Conservation (phyloP, 2,888 invertebrate species). For the Trilocha varians region DNA sequence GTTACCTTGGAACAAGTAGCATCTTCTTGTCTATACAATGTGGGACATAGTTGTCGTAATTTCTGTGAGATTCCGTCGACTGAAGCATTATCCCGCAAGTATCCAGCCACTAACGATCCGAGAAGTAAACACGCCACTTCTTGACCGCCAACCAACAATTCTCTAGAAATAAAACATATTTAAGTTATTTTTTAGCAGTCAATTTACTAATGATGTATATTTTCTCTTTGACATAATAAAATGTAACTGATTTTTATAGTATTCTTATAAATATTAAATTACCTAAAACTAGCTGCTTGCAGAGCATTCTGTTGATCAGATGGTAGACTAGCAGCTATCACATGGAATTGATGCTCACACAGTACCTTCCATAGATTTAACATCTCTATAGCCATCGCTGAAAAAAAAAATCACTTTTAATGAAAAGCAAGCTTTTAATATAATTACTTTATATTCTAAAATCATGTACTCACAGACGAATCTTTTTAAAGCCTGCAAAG, state of each 20-base stretch:
- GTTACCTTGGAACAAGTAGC: slow-evolving; percentile 93
- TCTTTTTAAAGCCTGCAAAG: slow-evolving; percentile 82
- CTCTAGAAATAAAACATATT: slow-evolving; percentile 73
- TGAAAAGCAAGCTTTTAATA: background rate
- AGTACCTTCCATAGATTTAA: slow-evolving; percentile 94
- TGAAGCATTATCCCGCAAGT: slow-evolving; percentile 95
- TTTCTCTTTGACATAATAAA: too few relatives aligned
- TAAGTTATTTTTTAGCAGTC: background rate
- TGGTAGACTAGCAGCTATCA: slow-evolving; percentile 79
- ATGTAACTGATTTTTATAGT: too few relatives aligned
- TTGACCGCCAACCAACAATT: slow-evolving; percentile 84
- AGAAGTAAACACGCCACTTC: slow-evolving; percentile 79
- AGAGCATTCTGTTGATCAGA: slow-evolving; percentile 77
- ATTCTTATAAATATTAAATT: slow-evolving; percentile 6
- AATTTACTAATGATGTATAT: too few relatives aligned
- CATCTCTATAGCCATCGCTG: slow-evolving; percentile 87
- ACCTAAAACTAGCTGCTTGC: slow-evolving; percentile 76
- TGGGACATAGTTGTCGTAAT: slow-evolving; percentile 92
- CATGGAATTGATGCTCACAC: slow-evolving; percentile 92
- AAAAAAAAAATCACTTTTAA: slow-evolving; percentile 6
- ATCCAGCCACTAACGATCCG: slow-evolving; percentile 89
- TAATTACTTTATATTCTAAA: too few relatives aligned
- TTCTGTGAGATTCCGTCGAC: slow-evolving; percentile 92
- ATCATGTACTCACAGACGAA: slow-evolving; percentile 76
- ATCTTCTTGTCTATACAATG: slow-evolving; percentile 94